Evolutionary conservation across 2,797 vertebrate genomes (phyloP).

Genomic region (Amazona ochrocephala): DNA sequence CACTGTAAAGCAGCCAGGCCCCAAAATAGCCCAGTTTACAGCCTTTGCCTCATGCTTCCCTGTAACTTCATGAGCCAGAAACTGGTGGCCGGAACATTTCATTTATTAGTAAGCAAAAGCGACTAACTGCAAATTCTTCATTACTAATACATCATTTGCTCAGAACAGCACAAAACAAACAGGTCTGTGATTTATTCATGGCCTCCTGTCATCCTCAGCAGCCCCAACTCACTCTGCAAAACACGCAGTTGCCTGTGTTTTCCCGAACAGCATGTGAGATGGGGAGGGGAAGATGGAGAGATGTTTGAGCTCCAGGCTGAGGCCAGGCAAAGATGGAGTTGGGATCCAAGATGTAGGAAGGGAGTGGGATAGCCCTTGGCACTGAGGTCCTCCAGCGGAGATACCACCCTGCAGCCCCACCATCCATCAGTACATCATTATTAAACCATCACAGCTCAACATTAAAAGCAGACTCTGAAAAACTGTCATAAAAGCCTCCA

Average conservation of each 20-base stretch:
- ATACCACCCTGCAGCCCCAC: not conserved
- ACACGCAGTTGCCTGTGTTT: rapidly evolving
- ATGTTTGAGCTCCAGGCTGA: not conserved
- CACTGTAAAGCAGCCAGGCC: not conserved
- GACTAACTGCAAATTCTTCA: slow-evolving; percentile 37
- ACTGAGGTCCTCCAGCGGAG: not conserved
- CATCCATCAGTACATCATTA: not conserved
- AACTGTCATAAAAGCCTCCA: not conserved
- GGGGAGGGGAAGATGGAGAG: not conserved
- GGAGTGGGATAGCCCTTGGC: not conserved
- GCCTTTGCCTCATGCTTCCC: not conserved
- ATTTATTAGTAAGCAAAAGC: slow-evolving; percentile 44
- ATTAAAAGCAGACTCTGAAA: not conserved
- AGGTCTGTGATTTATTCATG: slow-evolving; percentile 54
- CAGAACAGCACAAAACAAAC: not conserved
- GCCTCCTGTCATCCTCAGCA: not conserved
- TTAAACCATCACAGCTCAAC: not conserved
- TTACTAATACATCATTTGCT: slow-evolving; percentile 56
- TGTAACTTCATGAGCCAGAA: not conserved
- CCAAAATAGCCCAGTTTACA: not conserved
- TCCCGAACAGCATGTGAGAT: rapidly evolving
- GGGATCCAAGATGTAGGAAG: rapidly evolving
- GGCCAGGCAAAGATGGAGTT: not conserved
- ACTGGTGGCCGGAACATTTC: not conserved
- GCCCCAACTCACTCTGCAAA: not conserved